Evolutionary conservation across 2,113 vertebrate species (phyloP), one percentile per base, ranked within the genome.

Genomic region (Syngnathus typhle): DNA sequence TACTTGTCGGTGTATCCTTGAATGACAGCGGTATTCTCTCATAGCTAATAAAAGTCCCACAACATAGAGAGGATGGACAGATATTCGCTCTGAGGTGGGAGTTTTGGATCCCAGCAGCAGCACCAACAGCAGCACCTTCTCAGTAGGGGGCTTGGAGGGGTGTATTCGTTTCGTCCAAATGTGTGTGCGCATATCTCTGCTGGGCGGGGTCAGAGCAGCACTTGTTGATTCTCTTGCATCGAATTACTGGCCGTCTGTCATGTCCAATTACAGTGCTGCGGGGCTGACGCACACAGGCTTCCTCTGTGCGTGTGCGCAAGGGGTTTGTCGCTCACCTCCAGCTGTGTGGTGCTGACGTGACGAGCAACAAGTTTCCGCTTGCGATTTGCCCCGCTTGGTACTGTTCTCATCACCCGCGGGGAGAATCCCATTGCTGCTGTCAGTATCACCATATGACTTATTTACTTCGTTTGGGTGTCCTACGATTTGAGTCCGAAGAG

Each of bases 201-300:
- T 70, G 72, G 82, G 83, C 59, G 75, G 65, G 72, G 85, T 86
- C 79, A 84, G 66, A 81, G 74, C 75, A 60, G 74, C 39, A 77
- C 82, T 85, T 88, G 84, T 91, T 91, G 85, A 91, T 88, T 86
- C 75, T 82, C 76, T 84, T 85, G 84, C 88, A 90, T 88, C 87
- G 73, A 88, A 85, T 92, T 91, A 87, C 88, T 85, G 87, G 71
- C 83, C 15, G 73, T 89, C 90, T 90, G 91, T 92, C 92, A 91
- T 78, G 79, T 88, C 82, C 88, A 91, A 88, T 95, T 91, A 90
- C 58, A 59, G 18, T n/a, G 67, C 51, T 60, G 62, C 75, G 71
- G 80, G 78, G 56, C 73, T 89, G 87, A 93, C 72, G 69, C 85
- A 90, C 84, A 90, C 82, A 84, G 86, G 55, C 77, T 84, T 74